phyloP scores from a whole-genome alignment of 2,113 vertebrate genomes.

The Capra hircus region DNA sequence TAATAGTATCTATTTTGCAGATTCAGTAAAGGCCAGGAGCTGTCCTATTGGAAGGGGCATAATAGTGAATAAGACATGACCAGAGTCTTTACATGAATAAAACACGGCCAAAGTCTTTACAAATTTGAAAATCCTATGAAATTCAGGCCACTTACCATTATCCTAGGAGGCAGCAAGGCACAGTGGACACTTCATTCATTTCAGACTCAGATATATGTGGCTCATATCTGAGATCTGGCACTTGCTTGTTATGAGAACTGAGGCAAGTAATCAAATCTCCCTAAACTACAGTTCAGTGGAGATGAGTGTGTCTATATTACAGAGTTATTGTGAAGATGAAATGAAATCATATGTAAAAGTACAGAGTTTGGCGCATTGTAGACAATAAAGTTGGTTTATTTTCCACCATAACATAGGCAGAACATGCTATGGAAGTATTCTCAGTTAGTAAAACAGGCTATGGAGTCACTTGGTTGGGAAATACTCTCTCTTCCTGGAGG shows the following conservation, averaged over 20 bases:
- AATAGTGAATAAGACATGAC: background rate
- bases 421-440: background rate
- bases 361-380: background rate
- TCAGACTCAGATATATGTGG: background rate
- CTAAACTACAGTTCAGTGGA: background rate
- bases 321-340: background rate
- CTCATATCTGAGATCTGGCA: background rate
- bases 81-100: background rate
- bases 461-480: background rate
- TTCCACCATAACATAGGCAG: background rate
- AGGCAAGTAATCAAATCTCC: background rate
- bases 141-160: background rate
- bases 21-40: background rate
- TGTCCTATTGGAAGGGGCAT: background rate
- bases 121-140: background rate
- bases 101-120: background rate
- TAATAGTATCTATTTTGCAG: background rate
- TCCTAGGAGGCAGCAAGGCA: background rate
- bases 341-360: background rate
- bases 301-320: background rate
- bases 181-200: background rate
- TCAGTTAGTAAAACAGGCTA: background rate
- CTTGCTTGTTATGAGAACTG: background rate
- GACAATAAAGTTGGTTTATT: background rate
- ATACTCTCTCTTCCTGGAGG: background rate